These are phyloP conservation scores for Molanna angustata DNA, from an alignment of 2,888 invertebrate species.

Conservation along the genomic window DNA sequence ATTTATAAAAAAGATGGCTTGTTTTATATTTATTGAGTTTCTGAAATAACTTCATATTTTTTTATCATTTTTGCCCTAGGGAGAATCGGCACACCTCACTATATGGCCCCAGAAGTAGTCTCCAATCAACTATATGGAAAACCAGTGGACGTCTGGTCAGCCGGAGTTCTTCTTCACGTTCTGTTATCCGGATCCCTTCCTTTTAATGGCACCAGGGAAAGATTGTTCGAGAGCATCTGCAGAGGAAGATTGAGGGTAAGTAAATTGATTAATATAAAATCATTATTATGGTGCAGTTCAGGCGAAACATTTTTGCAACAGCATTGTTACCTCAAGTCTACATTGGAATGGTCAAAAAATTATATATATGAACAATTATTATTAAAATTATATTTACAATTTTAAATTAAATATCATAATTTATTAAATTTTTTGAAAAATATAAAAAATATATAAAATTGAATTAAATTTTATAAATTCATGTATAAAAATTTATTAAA, in stretches of 20 bases:
- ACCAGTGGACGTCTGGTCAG: conserved; percentile 97
- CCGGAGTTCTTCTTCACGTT: conserved; percentile 91
- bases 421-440: no score
- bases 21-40: neutral
- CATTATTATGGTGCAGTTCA: no score
- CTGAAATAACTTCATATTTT: neutral
- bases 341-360: no score
- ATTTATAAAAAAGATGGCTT: neutral
- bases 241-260: conserved; percentile 77
- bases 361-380: no score
- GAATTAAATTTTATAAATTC: no score
- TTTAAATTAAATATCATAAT: no score
- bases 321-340: no score
- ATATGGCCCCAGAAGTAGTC: conserved; percentile 98
- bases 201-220: conserved; percentile 90
- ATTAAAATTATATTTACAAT: no score
- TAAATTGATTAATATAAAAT: no score
- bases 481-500: no score
- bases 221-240: conserved; percentile 89
- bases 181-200: conserved; percentile 92
- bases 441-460: no score
- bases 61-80: conserved; percentile 50
- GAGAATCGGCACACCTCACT: conserved; percentile 93
- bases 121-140: conserved; percentile 88
- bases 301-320: no score